phyloP scores from a whole-genome alignment of 2,113 vertebrate genomes.

The Zosterops hypoxanthus region DNA sequence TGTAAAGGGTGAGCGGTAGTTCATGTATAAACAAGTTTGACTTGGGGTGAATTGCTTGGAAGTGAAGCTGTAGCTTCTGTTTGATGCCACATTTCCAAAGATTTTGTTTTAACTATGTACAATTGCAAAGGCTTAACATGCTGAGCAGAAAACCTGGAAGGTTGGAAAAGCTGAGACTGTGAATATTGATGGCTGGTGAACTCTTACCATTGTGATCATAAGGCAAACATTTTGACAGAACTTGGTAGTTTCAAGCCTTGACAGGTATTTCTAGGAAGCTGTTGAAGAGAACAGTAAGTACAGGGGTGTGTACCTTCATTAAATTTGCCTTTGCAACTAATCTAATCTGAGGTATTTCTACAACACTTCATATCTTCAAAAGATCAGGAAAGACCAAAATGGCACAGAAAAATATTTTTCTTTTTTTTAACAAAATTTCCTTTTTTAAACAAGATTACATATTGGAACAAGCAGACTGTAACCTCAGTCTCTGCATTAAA shows the following conservation, averaged over 20 bases:
- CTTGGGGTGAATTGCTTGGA: neutral
- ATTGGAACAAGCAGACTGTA: neutral
- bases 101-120: neutral
- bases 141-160: neutral
- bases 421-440: neutral
- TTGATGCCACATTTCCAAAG: neutral
- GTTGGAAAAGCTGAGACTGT: neutral
- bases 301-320: neutral
- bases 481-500: neutral
- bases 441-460: neutral
- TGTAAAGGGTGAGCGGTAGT: neutral
- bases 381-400: neutral
- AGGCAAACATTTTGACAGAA: neutral
- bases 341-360: neutral
- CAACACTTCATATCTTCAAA: neutral
- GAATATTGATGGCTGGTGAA: neutral
- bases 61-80: neutral
- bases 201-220: neutral
- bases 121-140: neutral
- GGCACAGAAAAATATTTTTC: neutral
- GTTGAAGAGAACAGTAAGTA: conserved; percentile 8
- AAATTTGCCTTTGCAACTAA: conserved; percentile 4
- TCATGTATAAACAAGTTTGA: conserved; percentile 10
- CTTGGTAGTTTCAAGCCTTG: neutral
- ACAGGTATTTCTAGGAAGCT: conserved; percentile 50